Percentiles rank a stretch among this genome's conserved stretches.
Evolutionary conservation across 2,888 invertebrate species (phyloP).

Genomic region (Latrodectus elegans): DNA sequence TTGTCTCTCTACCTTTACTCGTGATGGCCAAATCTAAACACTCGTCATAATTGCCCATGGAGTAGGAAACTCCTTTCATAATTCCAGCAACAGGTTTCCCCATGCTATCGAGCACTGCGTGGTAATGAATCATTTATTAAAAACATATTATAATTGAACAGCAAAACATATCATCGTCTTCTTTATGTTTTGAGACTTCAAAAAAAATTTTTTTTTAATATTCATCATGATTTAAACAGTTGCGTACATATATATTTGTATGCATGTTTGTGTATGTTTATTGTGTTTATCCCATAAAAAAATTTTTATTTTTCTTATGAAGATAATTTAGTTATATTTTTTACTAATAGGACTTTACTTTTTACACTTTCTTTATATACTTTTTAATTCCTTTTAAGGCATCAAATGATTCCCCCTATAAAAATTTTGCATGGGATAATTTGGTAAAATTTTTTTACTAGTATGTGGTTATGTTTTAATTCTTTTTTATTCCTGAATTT

Average conservation of each 20-base stretch:
- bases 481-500: no score
- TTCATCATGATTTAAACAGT: neutral
- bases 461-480: no score
- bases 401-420: no score
- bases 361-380: no score
- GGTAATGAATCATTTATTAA: no score
- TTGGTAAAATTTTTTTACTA: no score
- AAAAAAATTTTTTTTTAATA: neutral
- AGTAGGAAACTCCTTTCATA: slow-evolving; percentile 38
- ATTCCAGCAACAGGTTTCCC: slow-evolving; percentile 53
- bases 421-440: no score
- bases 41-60: slow-evolving; percentile 58
- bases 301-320: neutral
- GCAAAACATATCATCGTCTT: neutral
- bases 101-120: slow-evolving; percentile 56
- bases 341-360: no score
- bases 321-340: no score
- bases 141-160: neutral
- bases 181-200: neutral
- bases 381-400: no score
- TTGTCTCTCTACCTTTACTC: slow-evolving; percentile 39
- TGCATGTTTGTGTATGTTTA: neutral
- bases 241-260: neutral
- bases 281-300: neutral
- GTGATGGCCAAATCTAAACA: slow-evolving; percentile 49